phyloP scores from a whole-genome alignment of 2,113 vertebrate genomes.

The Coryphaenoides rupestris region DNA sequence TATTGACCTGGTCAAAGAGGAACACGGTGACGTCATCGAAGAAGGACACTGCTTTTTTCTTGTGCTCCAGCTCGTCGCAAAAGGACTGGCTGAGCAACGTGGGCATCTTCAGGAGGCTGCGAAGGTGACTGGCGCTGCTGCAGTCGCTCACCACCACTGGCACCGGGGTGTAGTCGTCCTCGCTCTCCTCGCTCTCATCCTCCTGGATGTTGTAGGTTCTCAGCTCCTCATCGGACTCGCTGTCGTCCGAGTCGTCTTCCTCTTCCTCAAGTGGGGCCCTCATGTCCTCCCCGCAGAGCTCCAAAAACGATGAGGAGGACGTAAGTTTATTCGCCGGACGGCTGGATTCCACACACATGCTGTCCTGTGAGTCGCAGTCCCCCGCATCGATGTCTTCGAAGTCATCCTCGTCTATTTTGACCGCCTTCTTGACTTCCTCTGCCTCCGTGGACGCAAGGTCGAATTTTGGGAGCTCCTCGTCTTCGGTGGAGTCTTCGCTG shows the following conservation, averaged over 20 bases:
- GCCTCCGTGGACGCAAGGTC: conserved; percentile 75
- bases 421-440: conserved; percentile 68
- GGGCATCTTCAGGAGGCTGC: conserved; percentile 93
- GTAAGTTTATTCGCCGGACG: conserved; percentile 38
- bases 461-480: conserved; percentile 59
- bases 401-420: conserved; percentile 68
- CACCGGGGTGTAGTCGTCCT: conserved; percentile 80
- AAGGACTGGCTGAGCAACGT: conserved; percentile 79
- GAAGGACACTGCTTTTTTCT: conserved; percentile 97
- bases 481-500: conserved; percentile 50
- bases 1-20: conserved; percentile 95
- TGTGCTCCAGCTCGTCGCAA: conserved; percentile 85
- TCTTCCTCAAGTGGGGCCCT: conserved; percentile 75
- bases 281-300: conserved; percentile 58
- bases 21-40: conserved; percentile 96
- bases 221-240: conserved; percentile 92
- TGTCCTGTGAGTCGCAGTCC: conserved; percentile 84
- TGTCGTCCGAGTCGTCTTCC: conserved; percentile 87
- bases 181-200: conserved; percentile 91
- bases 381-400: conserved; percentile 79
- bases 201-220: conserved; percentile 85
- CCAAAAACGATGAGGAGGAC: conserved; percentile 62
- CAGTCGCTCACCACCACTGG: conserved; percentile 92
- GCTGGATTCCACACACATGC: conserved; percentile 59
- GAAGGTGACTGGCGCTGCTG: conserved; percentile 80